phyloP scores from a whole-genome alignment of 2,888 invertebrate species.

The Conus canariensis region DNA sequence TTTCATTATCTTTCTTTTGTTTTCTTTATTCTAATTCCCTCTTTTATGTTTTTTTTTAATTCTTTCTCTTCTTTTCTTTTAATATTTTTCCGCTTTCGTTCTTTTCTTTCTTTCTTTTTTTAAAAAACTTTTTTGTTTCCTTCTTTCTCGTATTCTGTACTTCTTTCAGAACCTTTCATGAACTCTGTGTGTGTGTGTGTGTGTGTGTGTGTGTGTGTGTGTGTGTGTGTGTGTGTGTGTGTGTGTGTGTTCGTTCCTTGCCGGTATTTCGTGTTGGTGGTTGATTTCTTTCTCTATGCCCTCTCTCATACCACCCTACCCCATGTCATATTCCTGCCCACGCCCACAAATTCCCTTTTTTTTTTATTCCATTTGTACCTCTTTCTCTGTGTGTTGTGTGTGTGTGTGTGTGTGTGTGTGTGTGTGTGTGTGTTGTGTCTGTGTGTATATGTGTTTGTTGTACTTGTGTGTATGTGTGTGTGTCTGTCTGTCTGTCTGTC shows the following conservation, averaged over 20 bases:
- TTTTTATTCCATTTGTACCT: too few relatives aligned
- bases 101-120: neutral
- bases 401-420: neutral
- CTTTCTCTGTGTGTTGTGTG: too few relatives aligned
- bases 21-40: neutral
- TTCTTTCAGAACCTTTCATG: too few relatives aligned
- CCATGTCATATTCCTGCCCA: too few relatives aligned
- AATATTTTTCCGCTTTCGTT: too few relatives aligned
- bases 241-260: neutral
- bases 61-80: neutral
- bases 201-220: slow-evolving; percentile 48
- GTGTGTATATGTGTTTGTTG: too few relatives aligned
- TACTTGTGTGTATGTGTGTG: neutral
- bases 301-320: too few relatives aligned
- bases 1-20: neutral
- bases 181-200: slow-evolving; percentile 12
- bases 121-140: too few relatives aligned
- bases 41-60: neutral
- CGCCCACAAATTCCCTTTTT: too few relatives aligned
- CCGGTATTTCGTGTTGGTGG: too few relatives aligned
- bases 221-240: slow-evolving; percentile 16
- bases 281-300: too few relatives aligned
- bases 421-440: neutral
- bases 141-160: neutral
- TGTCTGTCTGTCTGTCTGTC: neutral